Conservation (phyloP, 1,140 invertebrate species). For the Venustaconcha ellipsiformis region DNA sequence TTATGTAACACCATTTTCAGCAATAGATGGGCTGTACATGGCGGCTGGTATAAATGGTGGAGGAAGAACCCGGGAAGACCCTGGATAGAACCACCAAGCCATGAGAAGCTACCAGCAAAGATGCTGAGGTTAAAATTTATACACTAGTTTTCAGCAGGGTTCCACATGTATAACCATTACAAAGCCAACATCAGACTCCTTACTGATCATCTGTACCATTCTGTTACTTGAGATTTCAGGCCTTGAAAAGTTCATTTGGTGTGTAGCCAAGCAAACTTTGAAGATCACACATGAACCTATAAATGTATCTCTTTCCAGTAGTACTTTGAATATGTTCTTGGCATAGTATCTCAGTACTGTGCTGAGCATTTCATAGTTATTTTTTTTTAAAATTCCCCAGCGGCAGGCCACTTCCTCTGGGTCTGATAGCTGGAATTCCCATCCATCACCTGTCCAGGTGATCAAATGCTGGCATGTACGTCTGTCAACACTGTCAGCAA, state of each 20-base stretch:
- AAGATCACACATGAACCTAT: conserved; percentile 97
- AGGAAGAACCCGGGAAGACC: no score
- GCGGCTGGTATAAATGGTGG: no score
- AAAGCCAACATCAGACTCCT: no score
- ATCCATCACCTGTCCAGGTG: conserved; percentile 98
- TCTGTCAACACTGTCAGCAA: conserved; percentile 95
- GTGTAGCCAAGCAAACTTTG: conserved; percentile 74
- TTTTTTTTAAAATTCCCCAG: conserved; percentile 96
- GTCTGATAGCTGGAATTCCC: conserved; percentile 98
- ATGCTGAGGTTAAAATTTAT: no score
- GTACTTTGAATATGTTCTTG: conserved; percentile 99
- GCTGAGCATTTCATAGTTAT: conserved; percentile 98
- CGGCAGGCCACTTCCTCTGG: conserved; percentile 96
- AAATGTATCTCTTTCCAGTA: conserved; percentile 95
- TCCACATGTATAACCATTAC: no score
- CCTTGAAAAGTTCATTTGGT: conserved; percentile 65
- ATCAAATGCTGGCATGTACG: conserved; percentile 95
- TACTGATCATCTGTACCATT: no score
- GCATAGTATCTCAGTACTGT: conserved; percentile 97
- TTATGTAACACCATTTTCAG: no score
- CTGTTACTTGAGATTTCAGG: conserved; percentile 25
- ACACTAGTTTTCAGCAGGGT: no score
- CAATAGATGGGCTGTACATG: no score
- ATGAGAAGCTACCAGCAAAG: no score
- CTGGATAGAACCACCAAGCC: no score